phyloP scores from a whole-genome alignment of 2,888 invertebrate genomes.

The Sinelater perroti region DNA sequence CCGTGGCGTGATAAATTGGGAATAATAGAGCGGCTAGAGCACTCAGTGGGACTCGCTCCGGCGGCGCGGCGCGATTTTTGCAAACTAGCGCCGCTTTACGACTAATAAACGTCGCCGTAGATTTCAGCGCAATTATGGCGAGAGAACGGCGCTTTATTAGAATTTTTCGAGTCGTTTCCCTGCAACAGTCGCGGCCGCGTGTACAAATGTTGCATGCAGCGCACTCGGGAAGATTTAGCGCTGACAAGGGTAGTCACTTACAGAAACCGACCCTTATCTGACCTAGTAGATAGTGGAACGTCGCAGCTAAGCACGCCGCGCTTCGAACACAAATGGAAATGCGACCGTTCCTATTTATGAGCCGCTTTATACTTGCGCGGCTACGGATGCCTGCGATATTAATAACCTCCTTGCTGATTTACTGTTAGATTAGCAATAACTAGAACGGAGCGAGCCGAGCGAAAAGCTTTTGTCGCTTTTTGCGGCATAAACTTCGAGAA shows the following conservation, averaged over 20 bases:
- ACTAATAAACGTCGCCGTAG: constrained; percentile 26
- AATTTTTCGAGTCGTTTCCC: constrained; percentile 24
- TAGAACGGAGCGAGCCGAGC: not conserved
- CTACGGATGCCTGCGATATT: constrained; percentile 29
- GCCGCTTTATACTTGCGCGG: constrained; percentile 34
- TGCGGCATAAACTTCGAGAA: too few species aligned
- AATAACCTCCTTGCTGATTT: constrained; percentile 25
- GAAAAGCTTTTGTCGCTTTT: too few species aligned
- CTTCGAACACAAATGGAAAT: constrained; percentile 44
- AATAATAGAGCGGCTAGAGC: constrained; percentile 12
- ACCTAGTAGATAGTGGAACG: constrained; percentile 46
- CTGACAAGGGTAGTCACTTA: constrained; percentile 51
- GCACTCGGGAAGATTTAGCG: constrained; percentile 46
- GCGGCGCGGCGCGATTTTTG: constrained; percentile 22
- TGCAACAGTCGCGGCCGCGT: constrained; percentile 32
- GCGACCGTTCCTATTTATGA: constrained; percentile 37
- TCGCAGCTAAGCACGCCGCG: constrained; percentile 41
- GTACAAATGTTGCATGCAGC: constrained; percentile 44
- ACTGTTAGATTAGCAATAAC: constrained; percentile 13
- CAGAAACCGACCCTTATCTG: constrained; percentile 48
- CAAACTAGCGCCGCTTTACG: constrained; percentile 24
- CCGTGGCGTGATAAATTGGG: constrained; percentile 22
- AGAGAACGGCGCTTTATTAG: constrained; percentile 30
- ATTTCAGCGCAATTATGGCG: constrained; percentile 28
- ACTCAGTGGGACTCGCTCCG: not conserved